phyloP scores from a whole-genome alignment of 2,113 vertebrate genomes.

The Crotalus horridus region DNA sequence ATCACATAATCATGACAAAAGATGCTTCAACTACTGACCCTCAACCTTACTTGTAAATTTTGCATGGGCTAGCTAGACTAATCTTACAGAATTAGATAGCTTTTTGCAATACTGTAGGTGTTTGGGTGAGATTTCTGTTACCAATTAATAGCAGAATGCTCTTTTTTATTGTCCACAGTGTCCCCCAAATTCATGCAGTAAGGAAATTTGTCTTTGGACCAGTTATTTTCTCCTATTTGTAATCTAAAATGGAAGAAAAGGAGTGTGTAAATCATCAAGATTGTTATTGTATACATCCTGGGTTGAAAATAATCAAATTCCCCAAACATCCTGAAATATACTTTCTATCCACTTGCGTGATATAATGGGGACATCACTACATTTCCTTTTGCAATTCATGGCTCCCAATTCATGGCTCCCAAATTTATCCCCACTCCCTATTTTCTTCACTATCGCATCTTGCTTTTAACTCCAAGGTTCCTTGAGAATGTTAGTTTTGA shows the following conservation, averaged over 20 bases:
- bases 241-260: not conserved
- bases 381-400: not conserved
- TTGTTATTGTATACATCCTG: not conserved
- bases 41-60: not conserved
- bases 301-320: not conserved
- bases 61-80: not conserved
- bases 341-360: not conserved
- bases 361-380: not conserved
- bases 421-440: not conserved
- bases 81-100: not conserved
- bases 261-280: not conserved
- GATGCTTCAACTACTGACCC: not conserved
- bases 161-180: not conserved
- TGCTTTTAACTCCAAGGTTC: not conserved
- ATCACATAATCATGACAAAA: not conserved
- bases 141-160: not conserved
- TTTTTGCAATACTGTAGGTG: not conserved
- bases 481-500: not conserved
- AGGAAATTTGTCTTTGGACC: not conserved
- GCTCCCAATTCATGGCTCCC: not conserved
- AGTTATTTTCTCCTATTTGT: not conserved
- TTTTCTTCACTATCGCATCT: not conserved
- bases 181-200: not conserved
- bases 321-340: not conserved
- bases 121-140: not conserved